Evolutionary conservation across 2,113 vertebrate species (phyloP).

Genomic region (Fulica atra): DNA sequence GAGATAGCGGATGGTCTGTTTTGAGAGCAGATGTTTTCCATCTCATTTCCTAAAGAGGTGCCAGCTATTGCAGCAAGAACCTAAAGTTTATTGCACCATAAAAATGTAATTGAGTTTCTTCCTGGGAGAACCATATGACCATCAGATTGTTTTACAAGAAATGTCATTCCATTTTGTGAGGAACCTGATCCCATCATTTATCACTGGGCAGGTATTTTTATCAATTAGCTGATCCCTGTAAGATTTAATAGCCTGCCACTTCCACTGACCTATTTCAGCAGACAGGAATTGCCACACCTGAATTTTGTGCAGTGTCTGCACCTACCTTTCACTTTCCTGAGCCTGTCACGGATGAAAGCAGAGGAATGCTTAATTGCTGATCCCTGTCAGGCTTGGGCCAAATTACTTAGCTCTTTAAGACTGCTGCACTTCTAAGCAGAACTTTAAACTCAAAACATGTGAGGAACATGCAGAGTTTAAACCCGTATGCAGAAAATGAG

Average conservation of each 20-base stretch:
- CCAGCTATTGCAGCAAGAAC: constrained; percentile 13
- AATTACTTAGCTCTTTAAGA: neutral
- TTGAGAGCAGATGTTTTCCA: constrained; percentile 3
- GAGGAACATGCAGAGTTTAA: neutral
- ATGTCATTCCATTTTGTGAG: neutral
- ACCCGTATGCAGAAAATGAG: neutral
- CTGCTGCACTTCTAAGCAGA: neutral
- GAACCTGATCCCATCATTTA: neutral
- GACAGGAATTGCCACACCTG: neutral
- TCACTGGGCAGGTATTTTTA: neutral
- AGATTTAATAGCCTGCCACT: neutral
- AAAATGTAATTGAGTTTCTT: constrained; percentile 20
- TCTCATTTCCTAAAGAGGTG: neutral
- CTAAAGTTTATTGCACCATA: constrained; percentile 25
- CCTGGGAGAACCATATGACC: neutral
- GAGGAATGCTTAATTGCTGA: neutral
- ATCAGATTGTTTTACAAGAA: neutral
- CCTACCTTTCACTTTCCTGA: neutral
- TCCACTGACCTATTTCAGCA: neutral
- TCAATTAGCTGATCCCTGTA: neutral
- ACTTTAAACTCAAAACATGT: neutral
- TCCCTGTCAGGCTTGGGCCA: neutral
- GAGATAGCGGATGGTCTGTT: neutral
- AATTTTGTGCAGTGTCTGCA: neutral
- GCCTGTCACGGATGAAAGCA: neutral